Base-by-base conservation (phyloP, 2,113 vertebrate species). In the Sphaerodactylus townsendi region DNA sequence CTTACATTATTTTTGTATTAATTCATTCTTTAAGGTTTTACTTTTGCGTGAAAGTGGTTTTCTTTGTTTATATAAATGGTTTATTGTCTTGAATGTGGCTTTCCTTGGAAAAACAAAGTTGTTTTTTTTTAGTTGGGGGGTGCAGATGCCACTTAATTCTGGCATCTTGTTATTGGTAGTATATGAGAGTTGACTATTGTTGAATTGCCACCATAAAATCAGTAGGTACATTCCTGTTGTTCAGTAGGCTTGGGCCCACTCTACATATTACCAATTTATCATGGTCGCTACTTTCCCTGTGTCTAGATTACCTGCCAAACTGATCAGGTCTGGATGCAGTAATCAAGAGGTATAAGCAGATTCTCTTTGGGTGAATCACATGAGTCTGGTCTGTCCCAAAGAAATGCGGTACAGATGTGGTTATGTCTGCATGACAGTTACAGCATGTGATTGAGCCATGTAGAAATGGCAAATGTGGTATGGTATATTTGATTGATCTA, bases 1-100 rank as follows among this genome's bases (percentile, higher is more conserved):
- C 82, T 91, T 81, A 82, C 56, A 89, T 64, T 72, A 0, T 77
- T 91, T 85, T 86, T 65, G 88, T 87, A 84, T 62, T 35, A 62
- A 30, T 39, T 19, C 19, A 66, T 9, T 53, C 48, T 90, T 91
- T 79, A 33, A 21, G 2, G 41, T 28, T 9, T 0, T 65, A 90
- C 87, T 88, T 66, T 30, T 73, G 71, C 50, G 88, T 88, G 46
- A 86, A 69, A 30, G 79, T 37, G 82, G 1, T 85, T 78, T 87
- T 62, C 35, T 1, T 53, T 68, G 14, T 59, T 83, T 9, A 82
- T 35, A 35, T 8, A 1, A 25, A 62, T 2, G 17, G 2, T 0
- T 46, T 48, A 35, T 68, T 1, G 62, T 35, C 74, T 79, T 73
- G 1, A 2, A 21, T 0, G 79, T 81, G 35, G 4, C 19, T 81